These are phyloP conservation scores for Dermolepida albohirtum DNA, from an alignment of 2,888 invertebrate genomes.

Conservation along the genomic window DNA sequence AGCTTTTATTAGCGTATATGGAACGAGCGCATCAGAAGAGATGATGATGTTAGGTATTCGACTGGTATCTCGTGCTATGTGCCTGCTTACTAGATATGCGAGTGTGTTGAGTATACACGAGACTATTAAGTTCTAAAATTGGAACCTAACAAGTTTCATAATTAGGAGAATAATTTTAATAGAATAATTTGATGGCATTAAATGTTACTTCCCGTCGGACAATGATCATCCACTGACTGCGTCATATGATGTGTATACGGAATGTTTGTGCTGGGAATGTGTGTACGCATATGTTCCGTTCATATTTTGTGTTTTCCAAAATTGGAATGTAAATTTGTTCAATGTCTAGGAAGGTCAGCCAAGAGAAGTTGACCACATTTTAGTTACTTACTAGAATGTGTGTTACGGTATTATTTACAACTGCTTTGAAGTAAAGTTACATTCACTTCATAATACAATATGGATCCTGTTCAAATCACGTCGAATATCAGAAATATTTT, in stretches of 20 bases:
- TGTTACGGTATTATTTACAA: too few species aligned
- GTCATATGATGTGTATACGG: slow-evolving; percentile 29
- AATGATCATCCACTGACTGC: slow-evolving; percentile 33
- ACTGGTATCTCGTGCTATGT: slow-evolving; percentile 9
- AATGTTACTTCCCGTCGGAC: slow-evolving; percentile 62
- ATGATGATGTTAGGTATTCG: neutral
- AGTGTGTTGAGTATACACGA: slow-evolving; percentile 6
- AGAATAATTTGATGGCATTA: slow-evolving; percentile 62
- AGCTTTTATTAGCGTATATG: neutral
- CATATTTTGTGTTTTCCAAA: too few species aligned
- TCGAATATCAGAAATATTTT: too few species aligned
- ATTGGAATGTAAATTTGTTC: too few species aligned
- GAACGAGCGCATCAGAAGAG: neutral
- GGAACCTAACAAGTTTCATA: slow-evolving; percentile 54
- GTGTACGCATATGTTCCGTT: too few species aligned
- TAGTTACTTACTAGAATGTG: too few species aligned
- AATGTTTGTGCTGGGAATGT: too few species aligned
- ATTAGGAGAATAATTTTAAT: slow-evolving; percentile 63
- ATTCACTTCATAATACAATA: too few species aligned
- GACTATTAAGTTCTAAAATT: slow-evolving; percentile 42
- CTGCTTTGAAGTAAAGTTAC: too few species aligned
- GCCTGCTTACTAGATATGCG: slow-evolving; percentile 1
- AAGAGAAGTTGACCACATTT: too few species aligned
- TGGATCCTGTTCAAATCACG: too few species aligned
- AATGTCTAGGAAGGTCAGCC: too few species aligned